Evolutionary conservation across 2,113 vertebrate genomes (phyloP).

Genomic region (Malurus elegans): DNA sequence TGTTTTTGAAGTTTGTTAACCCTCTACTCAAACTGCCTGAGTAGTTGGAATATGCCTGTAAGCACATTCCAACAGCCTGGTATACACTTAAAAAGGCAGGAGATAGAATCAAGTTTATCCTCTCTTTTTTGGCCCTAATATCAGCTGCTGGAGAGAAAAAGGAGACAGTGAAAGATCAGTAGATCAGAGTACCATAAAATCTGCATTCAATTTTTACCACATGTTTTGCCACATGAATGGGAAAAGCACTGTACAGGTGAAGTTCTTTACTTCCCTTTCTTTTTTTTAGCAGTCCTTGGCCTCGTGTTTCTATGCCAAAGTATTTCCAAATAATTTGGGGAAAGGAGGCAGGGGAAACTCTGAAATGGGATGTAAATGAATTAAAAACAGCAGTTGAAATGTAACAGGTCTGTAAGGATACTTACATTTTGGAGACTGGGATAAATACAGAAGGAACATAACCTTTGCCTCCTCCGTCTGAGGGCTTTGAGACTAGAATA

Average conservation of each 20-base stretch:
- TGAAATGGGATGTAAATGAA: not conserved
- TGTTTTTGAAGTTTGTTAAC: not conserved
- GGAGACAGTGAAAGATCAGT: not conserved
- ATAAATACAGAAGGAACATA: slow-evolving; percentile 91
- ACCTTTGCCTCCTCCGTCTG: slow-evolving; percentile 77
- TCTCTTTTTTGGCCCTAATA: not conserved
- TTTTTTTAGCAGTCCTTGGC: not conserved
- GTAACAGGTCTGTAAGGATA: slow-evolving; percentile 5
- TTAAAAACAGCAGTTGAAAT: not conserved
- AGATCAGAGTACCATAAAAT: not conserved
- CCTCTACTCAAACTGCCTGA: not conserved
- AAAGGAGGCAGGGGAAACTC: not conserved
- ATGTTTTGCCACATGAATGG: not conserved
- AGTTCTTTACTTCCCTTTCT: not conserved
- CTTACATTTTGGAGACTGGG: slow-evolving; percentile 93
- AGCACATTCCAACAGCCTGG: not conserved
- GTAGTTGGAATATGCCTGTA: not conserved
- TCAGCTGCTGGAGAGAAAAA: not conserved
- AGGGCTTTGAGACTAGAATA: slow-evolving; percentile 73
- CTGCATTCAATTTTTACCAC: not conserved
- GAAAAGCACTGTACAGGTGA: not conserved
- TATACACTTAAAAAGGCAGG: not conserved
- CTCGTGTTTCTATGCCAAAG: not conserved
- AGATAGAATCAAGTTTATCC: not conserved
- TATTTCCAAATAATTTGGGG: not conserved